Evolutionary conservation across 2,113 vertebrate species (phyloP).

Genomic region (Ptilonorhynchus violaceus): DNA sequence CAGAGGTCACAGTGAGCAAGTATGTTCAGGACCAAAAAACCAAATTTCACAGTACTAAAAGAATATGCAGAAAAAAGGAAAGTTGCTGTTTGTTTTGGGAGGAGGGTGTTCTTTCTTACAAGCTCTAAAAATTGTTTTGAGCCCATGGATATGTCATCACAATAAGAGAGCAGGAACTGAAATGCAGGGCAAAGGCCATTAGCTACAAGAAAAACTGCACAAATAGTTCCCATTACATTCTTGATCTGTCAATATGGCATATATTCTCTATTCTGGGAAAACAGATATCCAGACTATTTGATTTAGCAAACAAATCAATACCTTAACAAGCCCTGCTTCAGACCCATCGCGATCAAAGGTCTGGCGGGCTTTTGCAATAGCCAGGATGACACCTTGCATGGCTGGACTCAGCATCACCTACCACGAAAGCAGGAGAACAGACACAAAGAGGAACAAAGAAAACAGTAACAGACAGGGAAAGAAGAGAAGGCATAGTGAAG

Average conservation of each 20-base stretch:
- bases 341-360: conserved; percentile 92
- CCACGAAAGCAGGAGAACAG: conserved; percentile 56
- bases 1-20: neutral
- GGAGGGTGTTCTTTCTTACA: neutral
- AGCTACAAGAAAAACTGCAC: neutral
- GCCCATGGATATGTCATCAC: fast-evolving
- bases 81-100: neutral
- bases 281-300: neutral
- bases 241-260: neutral
- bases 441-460: conserved; percentile 34
- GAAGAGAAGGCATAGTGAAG: neutral
- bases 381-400: conserved; percentile 97
- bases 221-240: fast-evolving
- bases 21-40: neutral
- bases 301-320: conserved; percentile 56
- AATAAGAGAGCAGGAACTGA: neutral
- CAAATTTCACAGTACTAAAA: neutral
- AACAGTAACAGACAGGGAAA: neutral
- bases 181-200: neutral
- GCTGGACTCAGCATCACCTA: conserved; percentile 97
- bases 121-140: neutral
- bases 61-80: neutral
- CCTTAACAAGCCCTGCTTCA: conserved; percentile 97
- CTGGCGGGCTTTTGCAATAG: conserved; percentile 93
- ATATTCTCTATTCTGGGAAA: neutral